Evolutionary conservation across 1,140 invertebrate species (phyloP), one percentile per base, ranked within the genome.

Genomic region (Hetaerina americana): DNA sequence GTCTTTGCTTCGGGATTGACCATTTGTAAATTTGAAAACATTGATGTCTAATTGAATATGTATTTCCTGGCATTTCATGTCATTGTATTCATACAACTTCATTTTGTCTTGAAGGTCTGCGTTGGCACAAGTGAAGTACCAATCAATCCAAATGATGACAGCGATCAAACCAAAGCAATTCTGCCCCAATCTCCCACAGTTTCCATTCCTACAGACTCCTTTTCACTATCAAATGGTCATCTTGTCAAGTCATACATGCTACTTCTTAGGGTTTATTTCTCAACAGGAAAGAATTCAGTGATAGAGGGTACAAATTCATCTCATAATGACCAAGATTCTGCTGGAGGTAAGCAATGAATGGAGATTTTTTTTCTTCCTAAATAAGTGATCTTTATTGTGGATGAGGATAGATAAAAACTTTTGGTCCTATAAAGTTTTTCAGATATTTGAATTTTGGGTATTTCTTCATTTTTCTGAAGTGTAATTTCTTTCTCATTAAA

Each of bases 161-260:
- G 87, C 76, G 84, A 87, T 29, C 74, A 75, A 26, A 87, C 89
- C 18, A 57, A 57, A 57, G 40, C 15, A 57, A 12, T n/a, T 57
- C 15, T 57, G 40, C 80, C 85, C 0, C 90, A 90, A 81, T 87
- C 87, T 49, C 88, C 91, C 27, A 89, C 90, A 27, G 87, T 96
- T 57, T 91, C 91, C 73, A 91, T 96, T 78, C 89, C 92, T 27
- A 89, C 90, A 76, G 91, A 95, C 77, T 88, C 89, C 40, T 95
- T 96, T 81, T 90, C 86, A 75, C 86, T 91, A 28, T 88, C 87
- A 28, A 88, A 92, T 75, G 93, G 93, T 31, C 90, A 93, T 76
- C 86, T 93, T 76, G 92, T 92, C 18, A 93, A 92, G 80, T 93
- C 93, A 0, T 95, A 94, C 78, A 91, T 93, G 81, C 84, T 97